Evolutionary conservation across 2,888 invertebrate species (phyloP), one percentile per base, ranked within the genome.

Genomic region (Eupithecia dodoneata): DNA sequence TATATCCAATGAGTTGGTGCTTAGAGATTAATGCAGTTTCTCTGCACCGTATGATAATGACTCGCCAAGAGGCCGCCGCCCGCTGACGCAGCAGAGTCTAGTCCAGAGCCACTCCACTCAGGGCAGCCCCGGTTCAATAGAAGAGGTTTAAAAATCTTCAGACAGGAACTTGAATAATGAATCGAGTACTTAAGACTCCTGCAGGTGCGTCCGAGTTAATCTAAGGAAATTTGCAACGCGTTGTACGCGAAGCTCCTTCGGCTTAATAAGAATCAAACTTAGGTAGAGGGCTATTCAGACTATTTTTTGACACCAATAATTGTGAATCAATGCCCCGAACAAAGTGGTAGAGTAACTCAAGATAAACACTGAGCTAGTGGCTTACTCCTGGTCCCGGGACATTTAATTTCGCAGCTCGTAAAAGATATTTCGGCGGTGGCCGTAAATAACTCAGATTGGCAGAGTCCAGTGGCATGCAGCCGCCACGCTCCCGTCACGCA

Each of bases 361-460:
- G 71, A 44, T 59, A 59, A 78, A 72, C 77, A 79, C 79, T 74
- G 76, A 63, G 69, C 49, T 67, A 47, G 69, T 73, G 78, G 79
- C 79, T 77, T 81, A 80, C 80, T 81, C 79, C 76, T 79, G 74
- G 74, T 73, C 73, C 70, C 66, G 71, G 78, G 82, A 80, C 80
- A 81, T 81, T 80, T 78, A 80, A 81, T 81, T 79, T 80, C 78
- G 72, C 75, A 73, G 79, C 73, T 81, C 81, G 79, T 81, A 82
- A 81, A 82, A 74, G 79, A 79, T 80, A 81, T 81, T 81, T 78
- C 65, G 74, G 76, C 74, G 72, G 74, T 65, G 55, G 73, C 70
- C 75, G 75, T 82, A 82, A 81, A 82, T 81, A 81, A 82, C 78
- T 80, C 80, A 79, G 80, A 81, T 80, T 80, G 80, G 71, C 74